Percentiles rank a stretch among this genome's conserved stretches.
These are phyloP conservation scores for Hyperopisus bebe DNA, from an alignment of 2,113 vertebrate genomes.

Conservation along the genomic window DNA sequence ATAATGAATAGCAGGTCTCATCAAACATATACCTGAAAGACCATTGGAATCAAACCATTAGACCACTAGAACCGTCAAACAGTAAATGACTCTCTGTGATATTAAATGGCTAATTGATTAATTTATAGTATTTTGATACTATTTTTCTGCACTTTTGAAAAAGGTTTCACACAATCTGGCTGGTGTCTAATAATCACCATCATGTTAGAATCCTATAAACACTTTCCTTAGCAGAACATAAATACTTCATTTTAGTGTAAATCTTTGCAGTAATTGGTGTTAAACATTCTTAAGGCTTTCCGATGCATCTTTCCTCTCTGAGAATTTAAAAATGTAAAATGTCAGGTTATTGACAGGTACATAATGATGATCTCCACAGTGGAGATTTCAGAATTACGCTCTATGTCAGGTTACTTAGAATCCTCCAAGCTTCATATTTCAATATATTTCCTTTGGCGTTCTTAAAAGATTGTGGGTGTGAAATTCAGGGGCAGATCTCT, in stretches of 20 bases:
- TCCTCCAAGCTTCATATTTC: neutral
- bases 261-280: neutral
- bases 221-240: neutral
- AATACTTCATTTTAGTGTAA: neutral
- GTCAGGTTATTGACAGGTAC: neutral
- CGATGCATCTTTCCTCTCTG: neutral
- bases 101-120: neutral
- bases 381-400: neutral
- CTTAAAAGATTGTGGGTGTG: neutral
- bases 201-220: neutral
- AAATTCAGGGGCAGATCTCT: conserved; percentile 7
- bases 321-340: neutral
- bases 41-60: neutral
- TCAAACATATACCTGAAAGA: neutral
- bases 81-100: neutral
- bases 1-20: neutral
- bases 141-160: neutral
- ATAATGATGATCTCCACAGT: neutral
- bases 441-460: neutral
- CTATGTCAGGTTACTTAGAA: neutral
- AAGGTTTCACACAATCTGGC: neutral
- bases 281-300: neutral
- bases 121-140: neutral
- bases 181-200: neutral
- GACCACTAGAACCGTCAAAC: neutral